These are phyloP conservation scores for Mystacornis crossleyi DNA, from an alignment of 2,113 vertebrate genomes.

Conservation along the genomic window DNA sequence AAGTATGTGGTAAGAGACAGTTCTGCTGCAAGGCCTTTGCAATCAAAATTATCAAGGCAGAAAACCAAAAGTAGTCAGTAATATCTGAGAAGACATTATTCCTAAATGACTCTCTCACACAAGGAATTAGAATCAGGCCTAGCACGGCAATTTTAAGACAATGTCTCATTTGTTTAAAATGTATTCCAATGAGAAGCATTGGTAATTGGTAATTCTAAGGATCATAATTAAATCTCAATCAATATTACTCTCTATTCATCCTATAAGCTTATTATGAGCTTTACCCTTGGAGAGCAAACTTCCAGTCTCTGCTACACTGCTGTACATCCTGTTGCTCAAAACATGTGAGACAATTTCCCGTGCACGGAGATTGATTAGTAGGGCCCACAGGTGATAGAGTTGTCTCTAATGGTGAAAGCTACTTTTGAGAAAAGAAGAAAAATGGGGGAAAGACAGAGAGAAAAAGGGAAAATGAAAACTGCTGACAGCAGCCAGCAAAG, in stretches of 20 bases:
- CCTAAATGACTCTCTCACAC: background rate
- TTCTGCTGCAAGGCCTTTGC: background rate
- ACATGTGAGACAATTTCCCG: accelerated
- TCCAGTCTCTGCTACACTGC: background rate
- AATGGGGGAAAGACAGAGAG: background rate
- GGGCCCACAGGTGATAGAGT: background rate
- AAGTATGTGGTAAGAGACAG: background rate
- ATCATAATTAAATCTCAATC: background rate
- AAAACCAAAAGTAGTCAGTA: background rate
- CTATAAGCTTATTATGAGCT: background rate
- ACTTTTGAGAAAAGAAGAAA: background rate
- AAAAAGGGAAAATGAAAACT: background rate
- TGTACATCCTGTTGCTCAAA: background rate
- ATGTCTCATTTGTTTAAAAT: background rate
- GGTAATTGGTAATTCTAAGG: background rate
- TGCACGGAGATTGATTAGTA: background rate
- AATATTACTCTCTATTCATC: background rate
- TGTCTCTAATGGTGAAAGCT: background rate
- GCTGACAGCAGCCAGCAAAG: background rate
- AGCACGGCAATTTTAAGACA: background rate
- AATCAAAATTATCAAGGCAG: conserved; percentile 1
- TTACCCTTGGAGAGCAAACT: background rate
- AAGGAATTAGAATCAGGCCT: background rate
- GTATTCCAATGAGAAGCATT: background rate
- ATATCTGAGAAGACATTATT: background rate